Evolutionary conservation across 1,140 invertebrate genomes (phyloP), one percentile per base, ranked within the genome.

Genomic region (Micrasema longulum): DNA sequence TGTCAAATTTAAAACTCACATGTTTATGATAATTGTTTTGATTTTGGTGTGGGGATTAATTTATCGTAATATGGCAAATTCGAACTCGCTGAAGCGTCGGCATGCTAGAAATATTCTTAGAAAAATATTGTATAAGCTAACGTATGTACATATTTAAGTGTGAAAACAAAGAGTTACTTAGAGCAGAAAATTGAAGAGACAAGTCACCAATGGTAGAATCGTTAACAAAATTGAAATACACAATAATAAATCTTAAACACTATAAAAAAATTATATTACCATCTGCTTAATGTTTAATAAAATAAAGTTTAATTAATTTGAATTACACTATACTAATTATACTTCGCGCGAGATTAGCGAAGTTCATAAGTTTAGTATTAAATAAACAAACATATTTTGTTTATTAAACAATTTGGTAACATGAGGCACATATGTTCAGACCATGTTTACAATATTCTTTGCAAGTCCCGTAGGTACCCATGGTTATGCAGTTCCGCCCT

Each of bases 351-450:
- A 52, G 3, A 11, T 11, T 22, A 16, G 10, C 48, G 18, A 22
- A 11, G 6, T 20, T 23, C 48, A 12, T 57, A 57, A 57, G 53
- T 31, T 31, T 31, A 31, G 26, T 36, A 57, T 57, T 57, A 57
- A 57, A 57, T 31, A 31, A 50, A 10, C 14, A 50, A 31, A 7
- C n/a, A 47, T 45, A 41, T 14, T 55, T 65, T 70, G 53, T 74
- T 67, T 57, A 62, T 67, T 57, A 62, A 70, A 65, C 53, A 66
- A 70, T 73, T 76, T 76, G 74, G 74, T 76, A 76, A 76, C 74
- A 70, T 73, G 74, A 76, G 74, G 74, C 74, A 76, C 74, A 73
- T 73, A 45, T 67, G 48, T 73, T 76, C 74, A 76, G 74, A 76
- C 74, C 74, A 76, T 71, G 68, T 70, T 63, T 62, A 50, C 41